Evolutionary conservation across 2,797 vertebrate genomes (phyloP), one percentile per base, ranked within the genome.

Genomic region (Trematomus bernacchii): DNA sequence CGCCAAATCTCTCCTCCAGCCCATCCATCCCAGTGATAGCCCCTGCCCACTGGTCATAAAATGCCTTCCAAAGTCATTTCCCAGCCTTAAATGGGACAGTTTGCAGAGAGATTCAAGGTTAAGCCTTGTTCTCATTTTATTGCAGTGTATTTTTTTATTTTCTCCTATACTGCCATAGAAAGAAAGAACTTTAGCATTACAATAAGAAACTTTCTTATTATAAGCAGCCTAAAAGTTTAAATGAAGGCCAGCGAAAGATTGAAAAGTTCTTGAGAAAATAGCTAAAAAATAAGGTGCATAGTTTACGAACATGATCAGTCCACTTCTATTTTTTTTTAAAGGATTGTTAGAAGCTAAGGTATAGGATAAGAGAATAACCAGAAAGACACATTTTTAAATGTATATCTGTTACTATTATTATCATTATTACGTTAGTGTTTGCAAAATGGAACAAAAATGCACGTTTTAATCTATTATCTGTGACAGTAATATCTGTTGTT

Each of bases 101-200:
- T 82, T 72, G 73, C 73, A 21, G 60, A 30, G 59, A 79, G 65
- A 73, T 76, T 89, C 81, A 89, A 91, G 83, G 84, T 80, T 80
- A 77, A 82, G 18, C 54, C 74, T 48, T 58, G n/a, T 70, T 71
- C 50, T 67, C 59, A 59, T 89, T 87, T 74, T 77, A 82, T 71
- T 59, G 15, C 19, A 19, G 3, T 65, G 50, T 61, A 43, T 62
- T 57, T 73, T 50, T 68, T 74, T 12, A 54, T 63, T 75, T 68
- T 58, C 15, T 42, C 52, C 44, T 43, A 9, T 14, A 37, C 10
- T 44, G 10, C 58, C 48, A 23, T 3, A 23, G 23, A 23, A 23
- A 27, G 59, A 30, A 19, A 61, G 79, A 71, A 63, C 47, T 52
- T 69, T 10, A 33, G 30, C 47, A 33, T 52, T 15, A 54, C 3